These are phyloP conservation scores for Macrotus californicus DNA, from an alignment of 2,113 vertebrate species.

Conservation along the genomic window DNA sequence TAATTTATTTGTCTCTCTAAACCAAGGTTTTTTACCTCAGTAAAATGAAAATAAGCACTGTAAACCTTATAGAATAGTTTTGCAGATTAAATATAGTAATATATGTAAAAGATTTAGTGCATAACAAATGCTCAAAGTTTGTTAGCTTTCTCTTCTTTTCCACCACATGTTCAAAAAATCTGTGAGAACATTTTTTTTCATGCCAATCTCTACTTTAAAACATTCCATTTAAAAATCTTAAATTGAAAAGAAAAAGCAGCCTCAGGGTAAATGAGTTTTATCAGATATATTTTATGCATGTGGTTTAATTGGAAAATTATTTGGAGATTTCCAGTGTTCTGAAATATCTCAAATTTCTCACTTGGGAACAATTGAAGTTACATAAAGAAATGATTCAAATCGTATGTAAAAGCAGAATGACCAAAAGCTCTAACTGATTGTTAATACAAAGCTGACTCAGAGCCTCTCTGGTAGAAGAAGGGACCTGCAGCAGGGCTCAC, in stretches of 20 bases:
- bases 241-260: slow-evolving; percentile 26
- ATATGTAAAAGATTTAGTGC: background rate
- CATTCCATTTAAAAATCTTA: slow-evolving; percentile 28
- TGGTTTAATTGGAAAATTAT: slow-evolving; percentile 56
- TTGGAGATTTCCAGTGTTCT: slow-evolving; percentile 23
- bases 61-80: background rate
- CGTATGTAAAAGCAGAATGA: background rate
- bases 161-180: background rate
- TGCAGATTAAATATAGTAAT: background rate
- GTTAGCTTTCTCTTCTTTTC: background rate
- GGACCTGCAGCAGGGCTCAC: background rate
- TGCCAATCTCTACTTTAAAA: slow-evolving; percentile 44
- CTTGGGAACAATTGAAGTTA: slow-evolving; percentile 46
- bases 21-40: background rate
- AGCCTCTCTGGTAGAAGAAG: background rate
- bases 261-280: slow-evolving; percentile 34
- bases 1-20: background rate
- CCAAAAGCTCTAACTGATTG: background rate
- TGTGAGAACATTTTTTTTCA: slow-evolving; percentile 25
- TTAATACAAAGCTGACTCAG: background rate
- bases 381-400: slow-evolving; percentile 41
- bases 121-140: background rate
- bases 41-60: background rate
- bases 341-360: slow-evolving; percentile 47
- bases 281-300: slow-evolving; percentile 37